Percentiles rank a stretch among this genome's conserved stretches.
Evolutionary conservation across 2,888 invertebrate species (phyloP).

Genomic region (Melipona bicolor): DNA sequence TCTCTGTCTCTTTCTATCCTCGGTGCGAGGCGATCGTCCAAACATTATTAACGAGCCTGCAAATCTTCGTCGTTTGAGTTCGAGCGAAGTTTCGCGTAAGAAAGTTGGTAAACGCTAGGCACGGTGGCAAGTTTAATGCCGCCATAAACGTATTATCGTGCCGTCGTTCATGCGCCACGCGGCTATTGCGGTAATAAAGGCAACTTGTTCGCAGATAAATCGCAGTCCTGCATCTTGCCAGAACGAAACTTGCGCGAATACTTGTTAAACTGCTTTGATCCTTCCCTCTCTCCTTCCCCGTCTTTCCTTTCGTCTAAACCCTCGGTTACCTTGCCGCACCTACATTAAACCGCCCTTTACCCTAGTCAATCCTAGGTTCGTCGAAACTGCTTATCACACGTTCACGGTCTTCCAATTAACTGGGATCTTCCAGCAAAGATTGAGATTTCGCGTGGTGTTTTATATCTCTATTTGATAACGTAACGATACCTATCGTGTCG

Average conservation of each 20-base stretch:
- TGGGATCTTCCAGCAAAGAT: no score
- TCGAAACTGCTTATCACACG: background rate
- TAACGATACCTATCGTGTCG: no score
- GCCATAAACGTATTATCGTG: slow-evolving; percentile 71
- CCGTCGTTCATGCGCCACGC: slow-evolving; percentile 52
- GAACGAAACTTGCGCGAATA: slow-evolving; percentile 41
- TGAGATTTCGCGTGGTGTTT: no score
- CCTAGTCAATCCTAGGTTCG: background rate
- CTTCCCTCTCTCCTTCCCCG: background rate
- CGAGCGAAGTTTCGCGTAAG: slow-evolving; percentile 39
- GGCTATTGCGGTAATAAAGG: slow-evolving; percentile 59
- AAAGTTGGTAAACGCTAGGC: slow-evolving; percentile 56
- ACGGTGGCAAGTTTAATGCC: slow-evolving; percentile 67
- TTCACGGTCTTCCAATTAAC: background rate
- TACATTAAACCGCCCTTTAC: background rate
- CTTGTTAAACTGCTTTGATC: slow-evolving; percentile 46
- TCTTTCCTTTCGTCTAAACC: background rate
- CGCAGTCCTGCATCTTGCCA: slow-evolving; percentile 44
- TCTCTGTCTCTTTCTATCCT: background rate
- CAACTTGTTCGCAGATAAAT: slow-evolving; percentile 57
- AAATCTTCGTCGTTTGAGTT: slow-evolving; percentile 15
- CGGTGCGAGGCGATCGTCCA: slow-evolving; percentile 25
- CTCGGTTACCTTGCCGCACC: background rate
- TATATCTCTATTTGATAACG: no score
- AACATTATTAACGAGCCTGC: slow-evolving; percentile 51